Conservation (phyloP, 2,113 vertebrate species). For the Brachirus orientalis region DNA sequence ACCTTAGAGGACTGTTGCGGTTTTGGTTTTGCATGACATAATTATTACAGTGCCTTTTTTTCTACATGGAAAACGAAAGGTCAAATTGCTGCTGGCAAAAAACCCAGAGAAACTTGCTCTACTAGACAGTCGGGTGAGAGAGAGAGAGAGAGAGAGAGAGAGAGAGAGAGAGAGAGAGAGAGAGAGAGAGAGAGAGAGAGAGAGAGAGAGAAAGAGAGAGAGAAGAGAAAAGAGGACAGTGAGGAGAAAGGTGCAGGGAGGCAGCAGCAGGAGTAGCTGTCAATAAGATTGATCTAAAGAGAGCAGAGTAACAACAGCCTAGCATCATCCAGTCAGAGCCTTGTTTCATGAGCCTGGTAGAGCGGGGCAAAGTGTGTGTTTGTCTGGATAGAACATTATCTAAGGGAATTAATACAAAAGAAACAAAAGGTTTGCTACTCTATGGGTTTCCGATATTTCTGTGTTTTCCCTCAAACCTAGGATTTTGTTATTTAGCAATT, state of each 20-base stretch:
- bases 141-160: too few species aligned
- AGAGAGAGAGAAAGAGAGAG: constrained; percentile 32
- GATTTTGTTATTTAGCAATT: not conserved
- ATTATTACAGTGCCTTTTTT: not conserved
- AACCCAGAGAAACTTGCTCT: constrained; percentile 38
- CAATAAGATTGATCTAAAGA: constrained; percentile 65
- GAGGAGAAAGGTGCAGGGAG: constrained; percentile 15
- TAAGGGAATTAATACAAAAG: constrained; percentile 21
- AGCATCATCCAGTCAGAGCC: constrained; percentile 60
- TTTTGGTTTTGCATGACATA: constrained; percentile 7
- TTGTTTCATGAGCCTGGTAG: constrained; percentile 50
- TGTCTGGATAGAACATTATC: constrained; percentile 41
- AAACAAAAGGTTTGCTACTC: not conserved
- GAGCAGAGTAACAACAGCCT: constrained; percentile 60
- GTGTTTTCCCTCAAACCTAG: not conserved
- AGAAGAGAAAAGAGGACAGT: constrained; percentile 2
- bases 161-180: too few species aligned
- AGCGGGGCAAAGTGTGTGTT: constrained; percentile 39
- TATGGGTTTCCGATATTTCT: not conserved
- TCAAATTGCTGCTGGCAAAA: constrained; percentile 2
- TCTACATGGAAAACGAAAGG: not conserved
- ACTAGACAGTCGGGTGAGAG: too few species aligned
- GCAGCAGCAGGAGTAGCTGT: constrained; percentile 23
- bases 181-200: too few species aligned
- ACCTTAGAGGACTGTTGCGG: not conserved